Evolutionary conservation across 2,797 vertebrate species (phyloP), one percentile per base, ranked within the genome.

Genomic region (Uromys caudimaculatus): DNA sequence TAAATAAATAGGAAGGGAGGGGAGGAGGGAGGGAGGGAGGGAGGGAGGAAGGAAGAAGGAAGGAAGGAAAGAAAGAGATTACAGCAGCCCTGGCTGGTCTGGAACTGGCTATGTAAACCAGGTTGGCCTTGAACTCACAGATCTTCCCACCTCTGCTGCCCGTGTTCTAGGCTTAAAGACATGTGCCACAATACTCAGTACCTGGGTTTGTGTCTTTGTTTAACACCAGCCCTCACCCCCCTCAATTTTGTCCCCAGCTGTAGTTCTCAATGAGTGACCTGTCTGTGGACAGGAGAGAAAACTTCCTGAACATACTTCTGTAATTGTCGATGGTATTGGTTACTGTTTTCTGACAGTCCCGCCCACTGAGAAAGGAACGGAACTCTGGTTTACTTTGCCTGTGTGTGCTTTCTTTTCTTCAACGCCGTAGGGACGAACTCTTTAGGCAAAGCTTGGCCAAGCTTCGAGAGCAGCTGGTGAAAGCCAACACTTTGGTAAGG

Each of bases 391-490:
- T 58, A 75, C 81, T 95, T 97, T 90, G 4, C 97, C 86, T 95
- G 94, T 87, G 97, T 96, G 92, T 38, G 29, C 50, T 92, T 97
- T 92, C 96, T 98, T 98, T 89, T 95, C 92, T 97, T 90, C 89
- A 91, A 27, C 24, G 77, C 95, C 87, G 13, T 98, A 99, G 99
- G 97, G 99, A 99, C 96, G 99, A 99, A 97, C 99, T 99, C 93
- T 99, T 99, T 97, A 99, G 99, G 89, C 99, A 99, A 98, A 99
- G 99, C 98, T 98, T 99, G 95, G 99, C 99, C 96, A 99, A 99
- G 89, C 99, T 99, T 92, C 99, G 99, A 95, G 99, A 99, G 98
- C 99, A 99, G 98, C 99, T 99, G 29, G 99, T 99, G 75, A 99
- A 99, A 97, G 99, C 99, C 24, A 99, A 99, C 98, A 99, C 99